Percentiles rank a stretch among this genome's conserved stretches.
Evolutionary conservation across 2,797 vertebrate genomes (phyloP).

Genomic region (Acanthis flammea): DNA sequence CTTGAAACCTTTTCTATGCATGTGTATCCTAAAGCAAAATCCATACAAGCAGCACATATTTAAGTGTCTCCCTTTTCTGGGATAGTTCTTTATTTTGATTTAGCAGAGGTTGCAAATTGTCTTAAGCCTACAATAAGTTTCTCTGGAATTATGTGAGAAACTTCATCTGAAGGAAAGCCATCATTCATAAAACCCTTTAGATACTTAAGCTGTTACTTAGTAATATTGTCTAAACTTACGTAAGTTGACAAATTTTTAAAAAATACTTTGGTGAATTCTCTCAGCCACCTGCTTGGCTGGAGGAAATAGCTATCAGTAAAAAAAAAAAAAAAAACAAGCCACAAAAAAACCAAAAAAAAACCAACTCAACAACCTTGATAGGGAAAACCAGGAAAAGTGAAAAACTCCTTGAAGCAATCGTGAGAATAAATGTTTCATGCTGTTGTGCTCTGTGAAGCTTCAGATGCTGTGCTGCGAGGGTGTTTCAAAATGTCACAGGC

Average conservation of each 20-base stretch:
- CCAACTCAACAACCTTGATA: accelerated
- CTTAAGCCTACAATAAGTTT: neutral
- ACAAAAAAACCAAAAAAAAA: neutral
- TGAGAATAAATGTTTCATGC: neutral
- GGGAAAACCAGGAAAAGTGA: neutral
- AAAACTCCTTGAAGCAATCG: neutral
- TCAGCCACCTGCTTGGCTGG: neutral
- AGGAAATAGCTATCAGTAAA: neutral
- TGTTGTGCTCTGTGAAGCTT: neutral
- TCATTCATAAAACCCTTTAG: neutral
- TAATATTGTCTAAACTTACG: neutral
- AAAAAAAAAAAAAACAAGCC: neutral
- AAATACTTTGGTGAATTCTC: neutral
- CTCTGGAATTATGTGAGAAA: neutral
- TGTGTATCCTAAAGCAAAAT: neutral
- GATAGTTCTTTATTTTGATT: neutral
- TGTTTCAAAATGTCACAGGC: neutral
- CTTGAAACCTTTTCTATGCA: neutral
- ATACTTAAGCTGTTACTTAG: neutral
- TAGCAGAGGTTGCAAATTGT: neutral
- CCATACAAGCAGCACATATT: neutral
- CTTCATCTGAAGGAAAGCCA: neutral
- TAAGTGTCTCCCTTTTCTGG: neutral
- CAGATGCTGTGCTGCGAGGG: neutral
- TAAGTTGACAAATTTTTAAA: neutral